Evolutionary conservation across 2,888 invertebrate species (phyloP).

Genomic region (Leucoptera coffeella): DNA sequence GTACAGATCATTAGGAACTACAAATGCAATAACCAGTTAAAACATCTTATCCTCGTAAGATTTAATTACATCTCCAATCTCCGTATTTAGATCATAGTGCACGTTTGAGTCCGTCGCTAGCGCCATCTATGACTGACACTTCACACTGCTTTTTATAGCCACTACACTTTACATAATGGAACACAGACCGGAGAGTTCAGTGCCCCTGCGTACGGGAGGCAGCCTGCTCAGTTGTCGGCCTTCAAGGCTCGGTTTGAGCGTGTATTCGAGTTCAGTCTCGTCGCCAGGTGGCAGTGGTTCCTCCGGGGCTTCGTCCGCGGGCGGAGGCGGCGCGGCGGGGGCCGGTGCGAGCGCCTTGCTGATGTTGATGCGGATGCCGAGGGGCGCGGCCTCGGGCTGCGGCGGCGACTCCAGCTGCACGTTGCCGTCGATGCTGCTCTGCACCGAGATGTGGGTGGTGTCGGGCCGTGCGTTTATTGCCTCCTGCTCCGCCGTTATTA

Average conservation of each 20-base stretch:
- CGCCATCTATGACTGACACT: no score
- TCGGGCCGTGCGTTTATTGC: constrained; percentile 25
- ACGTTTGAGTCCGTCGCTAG: no score
- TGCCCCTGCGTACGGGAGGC: constrained; percentile 67
- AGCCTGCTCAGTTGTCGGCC: constrained; percentile 63
- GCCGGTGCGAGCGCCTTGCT: constrained; percentile 57
- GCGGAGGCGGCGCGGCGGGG: constrained; percentile 18
- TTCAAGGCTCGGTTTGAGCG: constrained; percentile 58
- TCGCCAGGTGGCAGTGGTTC: constrained; percentile 58
- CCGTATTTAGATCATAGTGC: no score
- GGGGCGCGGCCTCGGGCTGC: constrained; percentile 27
- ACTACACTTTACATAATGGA: constrained; percentile 69
- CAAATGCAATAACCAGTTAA: no score
- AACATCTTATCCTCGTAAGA: no score
- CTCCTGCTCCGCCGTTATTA: constrained; percentile 43
- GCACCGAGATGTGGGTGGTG: constrained; percentile 48
- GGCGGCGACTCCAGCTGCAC: constrained; percentile 56
- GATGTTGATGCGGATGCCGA: constrained; percentile 78
- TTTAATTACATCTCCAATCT: no score
- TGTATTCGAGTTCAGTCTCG: constrained; percentile 43
- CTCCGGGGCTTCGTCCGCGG: constrained; percentile 24
- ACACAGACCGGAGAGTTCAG: constrained; percentile 80
- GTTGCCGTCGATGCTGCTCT: constrained; percentile 73
- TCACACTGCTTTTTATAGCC: no score
- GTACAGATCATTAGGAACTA: no score